Conservation (phyloP, 1,140 invertebrate genomes). For the Alviniconcha marisindica region DNA sequence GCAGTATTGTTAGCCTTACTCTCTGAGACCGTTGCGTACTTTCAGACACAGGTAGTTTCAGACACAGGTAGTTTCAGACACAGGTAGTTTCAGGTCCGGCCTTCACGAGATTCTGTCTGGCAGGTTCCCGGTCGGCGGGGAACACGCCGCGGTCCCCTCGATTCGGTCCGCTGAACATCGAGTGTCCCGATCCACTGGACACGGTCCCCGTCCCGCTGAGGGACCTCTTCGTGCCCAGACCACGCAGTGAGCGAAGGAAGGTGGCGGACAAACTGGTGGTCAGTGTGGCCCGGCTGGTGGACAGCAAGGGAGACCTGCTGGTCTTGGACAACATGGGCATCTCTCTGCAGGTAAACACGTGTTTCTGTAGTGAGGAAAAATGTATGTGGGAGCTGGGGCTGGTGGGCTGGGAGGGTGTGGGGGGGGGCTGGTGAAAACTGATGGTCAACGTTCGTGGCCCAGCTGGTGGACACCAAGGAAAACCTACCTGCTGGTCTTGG, state of each 20-base stretch:
- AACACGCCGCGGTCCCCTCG: too few species aligned
- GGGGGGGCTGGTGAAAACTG: conserved; percentile 51
- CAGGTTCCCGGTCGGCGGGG: too few species aligned
- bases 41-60: too few species aligned
- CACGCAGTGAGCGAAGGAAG: conserved; percentile 48
- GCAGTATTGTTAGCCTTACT: too few species aligned
- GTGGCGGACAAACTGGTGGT: conserved; percentile 56
- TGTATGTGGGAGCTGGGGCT: not conserved
- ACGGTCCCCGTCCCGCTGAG: not conserved
- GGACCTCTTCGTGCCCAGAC: conserved; percentile 43
- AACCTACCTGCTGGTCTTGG: conserved; percentile 49
- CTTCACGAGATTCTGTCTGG: too few species aligned
- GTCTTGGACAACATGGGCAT: conserved; percentile 63
- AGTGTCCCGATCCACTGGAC: conserved; percentile 9
- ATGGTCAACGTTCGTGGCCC: conserved; percentile 53
- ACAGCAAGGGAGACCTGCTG: conserved; percentile 50
- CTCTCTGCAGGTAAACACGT: conserved; percentile 44
- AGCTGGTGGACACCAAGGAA: conserved; percentile 48
- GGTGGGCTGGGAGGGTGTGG: too few species aligned
- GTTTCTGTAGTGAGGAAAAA: not conserved
- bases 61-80: too few species aligned
- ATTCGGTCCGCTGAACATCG: not conserved
- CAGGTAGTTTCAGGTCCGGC: too few species aligned
- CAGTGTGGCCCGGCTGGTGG: conserved; percentile 48
- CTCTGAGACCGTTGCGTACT: too few species aligned